These are phyloP conservation scores for Diuraphis noxia DNA, from an alignment of 1,140 invertebrate genomes.

Conservation along the genomic window DNA sequence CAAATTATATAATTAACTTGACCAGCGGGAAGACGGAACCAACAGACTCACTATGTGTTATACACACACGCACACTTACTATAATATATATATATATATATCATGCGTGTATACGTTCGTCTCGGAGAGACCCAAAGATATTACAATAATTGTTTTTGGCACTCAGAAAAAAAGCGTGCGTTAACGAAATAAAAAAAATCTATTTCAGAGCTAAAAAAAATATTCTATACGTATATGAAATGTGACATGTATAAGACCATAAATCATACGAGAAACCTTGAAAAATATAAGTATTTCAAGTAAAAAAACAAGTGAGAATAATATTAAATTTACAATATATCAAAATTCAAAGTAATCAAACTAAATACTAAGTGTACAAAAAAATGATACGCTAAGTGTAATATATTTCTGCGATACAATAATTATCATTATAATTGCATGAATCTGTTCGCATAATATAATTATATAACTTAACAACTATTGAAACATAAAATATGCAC, in stretches of 20 bases:
- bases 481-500: neutral
- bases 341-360: neutral
- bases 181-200: neutral
- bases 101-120: neutral
- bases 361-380: neutral
- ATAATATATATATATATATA: neutral
- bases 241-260: neutral
- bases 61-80: neutral
- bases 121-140: neutral
- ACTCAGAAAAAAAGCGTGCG: neutral
- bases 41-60: neutral
- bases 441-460: neutral
- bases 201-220: neutral
- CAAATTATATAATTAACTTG: slow-evolving; percentile 51
- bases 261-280: neutral
- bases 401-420: neutral
- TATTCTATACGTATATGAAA: neutral
- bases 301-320: neutral
- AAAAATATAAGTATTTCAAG: neutral
- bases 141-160: slow-evolving; percentile 25
- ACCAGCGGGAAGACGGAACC: neutral
- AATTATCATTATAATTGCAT: neutral
- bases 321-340: neutral
- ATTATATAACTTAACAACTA: neutral
- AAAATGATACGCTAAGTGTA: neutral